Conservation (phyloP, 2,888 invertebrate species). For the Himalopsyche tibetana region DNA sequence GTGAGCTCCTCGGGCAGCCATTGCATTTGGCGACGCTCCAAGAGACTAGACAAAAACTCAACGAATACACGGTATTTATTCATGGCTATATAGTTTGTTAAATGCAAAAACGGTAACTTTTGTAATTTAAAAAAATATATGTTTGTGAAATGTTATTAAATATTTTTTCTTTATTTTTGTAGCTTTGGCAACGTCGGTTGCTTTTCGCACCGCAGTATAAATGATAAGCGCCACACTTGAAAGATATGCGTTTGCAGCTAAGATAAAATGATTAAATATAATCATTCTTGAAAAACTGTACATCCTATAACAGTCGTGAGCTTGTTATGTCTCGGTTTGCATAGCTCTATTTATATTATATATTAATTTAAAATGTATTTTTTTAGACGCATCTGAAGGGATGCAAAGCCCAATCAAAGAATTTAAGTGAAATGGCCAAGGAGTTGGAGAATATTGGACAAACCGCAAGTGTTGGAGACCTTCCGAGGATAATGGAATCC, state of each 20-base stretch:
- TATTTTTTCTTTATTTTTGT: background rate
- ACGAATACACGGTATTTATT: slow-evolving; percentile 86
- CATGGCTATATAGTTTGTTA: slow-evolving; percentile 64
- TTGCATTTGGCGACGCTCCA: slow-evolving; percentile 86
- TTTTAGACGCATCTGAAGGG: slow-evolving; percentile 89
- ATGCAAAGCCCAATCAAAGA: slow-evolving; percentile 91
- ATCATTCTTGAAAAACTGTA: background rate
- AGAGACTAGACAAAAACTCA: slow-evolving; percentile 89
- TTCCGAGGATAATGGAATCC: slow-evolving; percentile 89
- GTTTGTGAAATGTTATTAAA: background rate
- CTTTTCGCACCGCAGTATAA: background rate
- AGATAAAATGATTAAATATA: slow-evolving; percentile 25
- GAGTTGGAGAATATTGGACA: slow-evolving; percentile 91
- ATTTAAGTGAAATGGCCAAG: slow-evolving; percentile 93
- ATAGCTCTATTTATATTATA: background rate
- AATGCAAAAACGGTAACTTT: background rate
- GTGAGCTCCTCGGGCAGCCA: slow-evolving; percentile 86
- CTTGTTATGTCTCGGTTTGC: background rate
- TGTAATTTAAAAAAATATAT: background rate
- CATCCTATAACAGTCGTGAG: background rate
- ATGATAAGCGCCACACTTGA: slow-evolving; percentile 23
- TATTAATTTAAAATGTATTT: background rate
- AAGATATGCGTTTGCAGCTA: background rate
- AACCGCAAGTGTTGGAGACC: slow-evolving; percentile 89
- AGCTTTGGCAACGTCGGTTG: slow-evolving; percentile 29